A percentile compares a stretch with the other conserved stretches of the same genome.
These are phyloP conservation scores for Gobius niger DNA, from an alignment of 2,113 vertebrate species.

Conservation along the genomic window DNA sequence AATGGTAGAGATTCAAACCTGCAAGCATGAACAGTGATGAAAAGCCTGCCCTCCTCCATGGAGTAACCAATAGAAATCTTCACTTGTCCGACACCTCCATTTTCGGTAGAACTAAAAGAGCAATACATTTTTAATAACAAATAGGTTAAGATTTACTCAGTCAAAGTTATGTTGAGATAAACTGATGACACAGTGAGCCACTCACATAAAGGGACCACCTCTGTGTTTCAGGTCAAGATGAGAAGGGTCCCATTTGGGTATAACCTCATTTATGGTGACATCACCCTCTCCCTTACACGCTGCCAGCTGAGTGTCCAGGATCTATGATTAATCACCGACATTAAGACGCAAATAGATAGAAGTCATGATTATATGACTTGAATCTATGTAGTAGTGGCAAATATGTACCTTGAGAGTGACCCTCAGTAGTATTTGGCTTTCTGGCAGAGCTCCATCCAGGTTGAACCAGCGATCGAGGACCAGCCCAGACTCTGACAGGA, in stretches of 20 bases:
- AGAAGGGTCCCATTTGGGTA: slow-evolving; percentile 70
- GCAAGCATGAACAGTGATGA: slow-evolving; percentile 83
- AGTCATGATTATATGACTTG: background rate
- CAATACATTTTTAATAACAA: background rate
- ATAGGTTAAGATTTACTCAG: too few species aligned
- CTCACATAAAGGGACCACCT: slow-evolving; percentile 58
- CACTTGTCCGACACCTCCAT: slow-evolving; percentile 70
- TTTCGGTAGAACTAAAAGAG: slow-evolving; percentile 43
- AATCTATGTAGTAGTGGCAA: background rate
- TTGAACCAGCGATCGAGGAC: slow-evolving; percentile 84
- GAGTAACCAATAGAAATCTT: slow-evolving; percentile 84
- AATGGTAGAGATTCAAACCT: slow-evolving; percentile 68
- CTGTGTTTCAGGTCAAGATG: slow-evolving; percentile 72
- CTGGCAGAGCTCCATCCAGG: slow-evolving; percentile 75
- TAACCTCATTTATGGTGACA: background rate
- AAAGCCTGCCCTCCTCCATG: slow-evolving; percentile 81
- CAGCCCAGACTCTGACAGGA: slow-evolving; percentile 76
- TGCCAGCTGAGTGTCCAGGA: slow-evolving; percentile 73
- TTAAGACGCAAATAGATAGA: background rate
- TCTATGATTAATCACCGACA: slow-evolving; percentile 46
- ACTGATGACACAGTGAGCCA: slow-evolving; percentile 15
- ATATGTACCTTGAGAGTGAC: slow-evolving; percentile 80
- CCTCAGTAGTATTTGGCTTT: slow-evolving; percentile 84
- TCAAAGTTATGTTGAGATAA: too few species aligned
- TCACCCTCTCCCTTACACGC: slow-evolving; percentile 42